Percentiles rank a stretch among this genome's conserved stretches.
Conservation (phyloP, 2,888 invertebrate species). For the Palloptera scutellata region DNA sequence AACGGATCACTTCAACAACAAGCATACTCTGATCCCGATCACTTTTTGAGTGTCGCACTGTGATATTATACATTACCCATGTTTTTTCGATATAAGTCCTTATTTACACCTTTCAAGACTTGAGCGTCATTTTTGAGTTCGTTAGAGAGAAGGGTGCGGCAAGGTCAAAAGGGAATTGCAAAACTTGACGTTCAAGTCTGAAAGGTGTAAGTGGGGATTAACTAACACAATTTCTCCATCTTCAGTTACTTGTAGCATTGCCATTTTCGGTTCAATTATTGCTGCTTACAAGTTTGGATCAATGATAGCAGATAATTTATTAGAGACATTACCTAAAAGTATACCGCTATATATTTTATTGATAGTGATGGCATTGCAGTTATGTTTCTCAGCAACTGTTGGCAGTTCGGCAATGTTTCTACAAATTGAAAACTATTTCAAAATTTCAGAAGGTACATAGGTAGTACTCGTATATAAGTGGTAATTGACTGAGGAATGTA, state of each 20-base stretch:
- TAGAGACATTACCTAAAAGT: constrained; percentile 74
- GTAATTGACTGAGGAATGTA: not conserved
- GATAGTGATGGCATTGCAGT: constrained; percentile 77
- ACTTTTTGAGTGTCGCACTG: too few species aligned
- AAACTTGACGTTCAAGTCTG: too few species aligned
- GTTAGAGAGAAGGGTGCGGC: too few species aligned
- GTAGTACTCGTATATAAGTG: not conserved
- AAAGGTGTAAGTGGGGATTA: too few species aligned
- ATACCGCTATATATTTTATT: constrained; percentile 73
- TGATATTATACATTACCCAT: too few species aligned
- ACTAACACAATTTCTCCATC: not conserved
- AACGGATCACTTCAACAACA: too few species aligned
- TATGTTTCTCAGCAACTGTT: constrained; percentile 79
- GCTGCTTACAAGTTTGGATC: constrained; percentile 73
- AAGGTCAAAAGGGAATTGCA: too few species aligned
- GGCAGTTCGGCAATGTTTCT: constrained; percentile 83
- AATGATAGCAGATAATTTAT: constrained; percentile 70
- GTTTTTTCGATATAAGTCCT: too few species aligned
- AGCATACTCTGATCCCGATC: too few species aligned
- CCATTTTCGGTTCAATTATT: constrained; percentile 71
- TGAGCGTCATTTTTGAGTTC: too few species aligned
- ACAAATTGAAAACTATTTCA: constrained; percentile 80
- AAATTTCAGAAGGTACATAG: constrained; percentile 74
- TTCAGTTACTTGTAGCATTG: constrained; percentile 70
- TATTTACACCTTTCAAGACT: too few species aligned